Evolutionary conservation across 1,140 invertebrate genomes (phyloP).

Genomic region (Tigriopus japonicus): DNA sequence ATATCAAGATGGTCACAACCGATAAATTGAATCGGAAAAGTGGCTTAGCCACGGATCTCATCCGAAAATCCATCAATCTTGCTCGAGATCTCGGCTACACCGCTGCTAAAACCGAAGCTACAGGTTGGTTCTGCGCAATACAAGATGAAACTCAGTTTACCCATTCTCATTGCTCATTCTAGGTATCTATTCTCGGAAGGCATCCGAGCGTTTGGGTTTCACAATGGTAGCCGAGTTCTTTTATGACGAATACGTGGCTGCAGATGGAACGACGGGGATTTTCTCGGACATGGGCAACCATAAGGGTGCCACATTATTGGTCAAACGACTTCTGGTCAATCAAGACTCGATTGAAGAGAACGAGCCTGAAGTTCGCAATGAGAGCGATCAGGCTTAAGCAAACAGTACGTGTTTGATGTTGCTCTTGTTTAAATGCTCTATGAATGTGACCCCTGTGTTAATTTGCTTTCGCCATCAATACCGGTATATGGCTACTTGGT

Average conservation of each 20-base stretch:
- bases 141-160: too few relatives aligned
- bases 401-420: not conserved
- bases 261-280: not conserved
- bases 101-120: not conserved
- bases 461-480: too few relatives aligned
- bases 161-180: not conserved
- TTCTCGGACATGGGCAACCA: not conserved
- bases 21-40: slow-evolving; percentile 3
- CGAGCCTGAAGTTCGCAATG: too few relatives aligned
- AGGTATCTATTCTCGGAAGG: not conserved
- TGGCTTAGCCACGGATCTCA: slow-evolving; percentile 7
- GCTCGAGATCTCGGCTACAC: slow-evolving; percentile 4
- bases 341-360: too few relatives aligned
- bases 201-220: slow-evolving; percentile 6
- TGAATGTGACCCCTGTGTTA: too few relatives aligned
- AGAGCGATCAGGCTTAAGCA: too few relatives aligned
- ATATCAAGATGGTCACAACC: slow-evolving; percentile 10
- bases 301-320: not conserved
- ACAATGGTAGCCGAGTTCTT: not conserved
- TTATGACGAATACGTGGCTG: slow-evolving; percentile 1
- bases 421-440: not conserved
- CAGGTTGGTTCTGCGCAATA: not conserved
- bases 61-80: not conserved
- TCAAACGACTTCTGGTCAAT: not conserved
- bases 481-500: too few relatives aligned